Evolutionary conservation across 2,113 vertebrate species (phyloP).

Genomic region (Monopterus albus): DNA sequence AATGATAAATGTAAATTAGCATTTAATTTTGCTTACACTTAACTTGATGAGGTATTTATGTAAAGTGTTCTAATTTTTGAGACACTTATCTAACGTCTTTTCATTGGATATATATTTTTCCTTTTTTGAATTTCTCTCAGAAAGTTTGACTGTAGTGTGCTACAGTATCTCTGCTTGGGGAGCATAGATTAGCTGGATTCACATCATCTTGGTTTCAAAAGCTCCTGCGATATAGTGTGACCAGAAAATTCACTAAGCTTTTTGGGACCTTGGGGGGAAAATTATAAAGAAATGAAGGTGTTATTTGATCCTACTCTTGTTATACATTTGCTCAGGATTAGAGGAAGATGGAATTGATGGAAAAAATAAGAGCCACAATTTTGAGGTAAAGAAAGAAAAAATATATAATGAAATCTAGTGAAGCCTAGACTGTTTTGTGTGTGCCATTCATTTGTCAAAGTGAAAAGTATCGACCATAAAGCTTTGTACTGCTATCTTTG

Average conservation of each 20-base stretch:
- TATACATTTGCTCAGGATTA: neutral
- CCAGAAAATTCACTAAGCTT: neutral
- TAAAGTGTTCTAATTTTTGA: neutral
- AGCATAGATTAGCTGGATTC: neutral
- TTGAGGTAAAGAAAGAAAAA: neutral
- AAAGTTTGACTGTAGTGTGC: neutral
- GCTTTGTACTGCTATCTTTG: slow-evolving; percentile 3
- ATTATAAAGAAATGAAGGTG: neutral
- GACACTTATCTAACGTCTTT: neutral
- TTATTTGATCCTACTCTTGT: neutral
- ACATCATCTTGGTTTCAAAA: neutral
- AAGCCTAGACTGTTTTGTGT: neutral
- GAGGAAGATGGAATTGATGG: neutral
- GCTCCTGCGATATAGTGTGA: neutral
- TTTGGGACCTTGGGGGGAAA: neutral
- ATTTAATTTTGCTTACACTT: neutral
- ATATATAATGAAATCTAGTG: neutral
- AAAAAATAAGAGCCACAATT: neutral
- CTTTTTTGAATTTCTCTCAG: neutral
- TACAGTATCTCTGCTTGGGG: neutral
- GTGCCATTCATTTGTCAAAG: slow-evolving; percentile 9
- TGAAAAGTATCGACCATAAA: slow-evolving; percentile 1
- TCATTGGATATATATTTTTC: neutral
- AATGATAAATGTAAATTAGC: too few species aligned
- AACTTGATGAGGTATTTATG: neutral